Percentiles rank a stretch among this genome's conserved stretches.
Evolutionary conservation across 2,888 invertebrate genomes (phyloP).

Genomic region (Aphrophora alni): DNA sequence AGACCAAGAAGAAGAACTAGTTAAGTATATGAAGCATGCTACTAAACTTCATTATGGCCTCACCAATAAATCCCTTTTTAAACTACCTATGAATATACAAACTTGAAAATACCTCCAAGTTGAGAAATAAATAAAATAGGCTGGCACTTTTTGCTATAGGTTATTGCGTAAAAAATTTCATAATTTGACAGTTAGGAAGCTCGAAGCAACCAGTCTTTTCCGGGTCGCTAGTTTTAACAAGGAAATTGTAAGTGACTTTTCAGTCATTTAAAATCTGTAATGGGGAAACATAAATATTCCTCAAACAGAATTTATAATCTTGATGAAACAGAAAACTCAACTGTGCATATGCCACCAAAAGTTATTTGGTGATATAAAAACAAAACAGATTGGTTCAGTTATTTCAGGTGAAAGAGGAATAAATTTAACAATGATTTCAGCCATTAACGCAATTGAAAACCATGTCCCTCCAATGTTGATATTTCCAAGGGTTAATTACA

Average conservation of each 20-base stretch:
- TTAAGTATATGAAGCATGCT: too few relatives aligned
- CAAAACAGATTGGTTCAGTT: slow-evolving; percentile 46
- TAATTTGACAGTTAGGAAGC: too few relatives aligned
- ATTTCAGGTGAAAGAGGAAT: slow-evolving; percentile 50
- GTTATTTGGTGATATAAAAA: slow-evolving; percentile 42
- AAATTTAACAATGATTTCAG: slow-evolving; percentile 43
- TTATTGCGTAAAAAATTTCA: too few relatives aligned
- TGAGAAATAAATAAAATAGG: too few relatives aligned
- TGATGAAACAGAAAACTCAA: slow-evolving; percentile 40
- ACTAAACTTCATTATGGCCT: too few relatives aligned
- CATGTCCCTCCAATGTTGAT: slow-evolving; percentile 48
- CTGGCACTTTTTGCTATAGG: too few relatives aligned
- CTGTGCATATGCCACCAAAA: slow-evolving; percentile 36
- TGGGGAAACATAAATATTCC: slow-evolving; percentile 12
- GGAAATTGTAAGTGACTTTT: slow-evolving; percentile 48
- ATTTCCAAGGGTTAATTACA: slow-evolving; percentile 39
- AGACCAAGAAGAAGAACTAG: too few relatives aligned
- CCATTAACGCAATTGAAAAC: slow-evolving; percentile 46
- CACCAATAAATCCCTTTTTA: too few relatives aligned
- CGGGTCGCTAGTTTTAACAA: slow-evolving; percentile 49
- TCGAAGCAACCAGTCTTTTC: slow-evolving; percentile 36
- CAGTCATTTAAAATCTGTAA: slow-evolving; percentile 42
- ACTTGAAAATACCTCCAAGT: too few relatives aligned
- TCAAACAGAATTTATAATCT: slow-evolving; percentile 36
- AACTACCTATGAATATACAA: too few relatives aligned